phyloP scores from a whole-genome alignment of 1,140 invertebrate genomes.

The Harpegnathos saltator region DNA sequence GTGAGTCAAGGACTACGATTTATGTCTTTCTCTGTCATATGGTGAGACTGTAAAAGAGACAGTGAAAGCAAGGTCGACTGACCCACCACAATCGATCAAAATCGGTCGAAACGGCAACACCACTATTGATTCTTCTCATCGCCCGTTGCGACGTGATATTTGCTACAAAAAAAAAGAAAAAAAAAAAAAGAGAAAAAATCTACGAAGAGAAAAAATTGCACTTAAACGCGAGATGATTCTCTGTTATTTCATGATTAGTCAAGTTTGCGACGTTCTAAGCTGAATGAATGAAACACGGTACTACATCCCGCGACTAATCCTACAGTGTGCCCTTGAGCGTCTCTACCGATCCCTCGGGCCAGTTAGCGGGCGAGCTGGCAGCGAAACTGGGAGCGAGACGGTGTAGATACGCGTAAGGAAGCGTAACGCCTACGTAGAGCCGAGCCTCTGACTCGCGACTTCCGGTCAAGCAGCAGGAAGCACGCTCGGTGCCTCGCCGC shows the following conservation, averaged over 20 bases:
- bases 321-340: conserved; percentile 62
- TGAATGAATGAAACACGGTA: conserved; percentile 44
- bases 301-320: conserved; percentile 54
- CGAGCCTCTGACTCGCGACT: conserved; percentile 78
- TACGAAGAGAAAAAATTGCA: not conserved
- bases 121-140: too few relatives aligned
- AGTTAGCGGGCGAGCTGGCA: conserved; percentile 58
- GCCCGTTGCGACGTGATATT: too few relatives aligned
- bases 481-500: conserved; percentile 77
- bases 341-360: conserved; percentile 51
- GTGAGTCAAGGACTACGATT: too few relatives aligned
- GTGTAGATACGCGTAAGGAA: conserved; percentile 77
- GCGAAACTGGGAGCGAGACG: conserved; percentile 75
- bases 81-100: too few relatives aligned
- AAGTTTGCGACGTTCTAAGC: conserved; percentile 5
- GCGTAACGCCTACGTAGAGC: conserved; percentile 77
- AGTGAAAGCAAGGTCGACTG: too few relatives aligned
- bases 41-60: too few relatives aligned
- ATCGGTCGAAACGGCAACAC: too few relatives aligned
- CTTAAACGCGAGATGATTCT: not conserved
- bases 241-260: not conserved
- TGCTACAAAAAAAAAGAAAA: not conserved
- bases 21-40: too few relatives aligned
- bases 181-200: not conserved
- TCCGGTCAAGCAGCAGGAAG: conserved; percentile 78